Evolutionary conservation across 2,797 vertebrate genomes (phyloP).

Genomic region (Pogoniulus pusillus): DNA sequence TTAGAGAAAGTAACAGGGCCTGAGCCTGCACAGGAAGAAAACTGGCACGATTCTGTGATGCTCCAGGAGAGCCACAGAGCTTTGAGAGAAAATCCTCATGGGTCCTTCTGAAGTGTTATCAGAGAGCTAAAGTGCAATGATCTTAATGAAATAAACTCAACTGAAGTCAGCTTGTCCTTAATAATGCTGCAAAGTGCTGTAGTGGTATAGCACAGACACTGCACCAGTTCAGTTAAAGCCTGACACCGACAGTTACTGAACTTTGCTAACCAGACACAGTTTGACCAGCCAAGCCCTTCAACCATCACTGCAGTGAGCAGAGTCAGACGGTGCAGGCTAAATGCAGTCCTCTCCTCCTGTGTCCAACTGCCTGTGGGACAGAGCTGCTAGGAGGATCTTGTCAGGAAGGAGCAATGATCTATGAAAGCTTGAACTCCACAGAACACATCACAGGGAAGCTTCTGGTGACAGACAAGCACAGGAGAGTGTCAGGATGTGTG

Average conservation of each 20-base stretch:
- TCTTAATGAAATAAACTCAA: not conserved
- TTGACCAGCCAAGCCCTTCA: not conserved
- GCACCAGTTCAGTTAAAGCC: not conserved
- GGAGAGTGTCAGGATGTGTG: rapidly evolving
- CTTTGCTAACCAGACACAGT: not conserved
- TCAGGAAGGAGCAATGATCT: not conserved
- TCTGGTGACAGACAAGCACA: not conserved
- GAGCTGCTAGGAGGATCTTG: not conserved
- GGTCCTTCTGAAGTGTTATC: not conserved
- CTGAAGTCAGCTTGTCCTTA: not conserved
- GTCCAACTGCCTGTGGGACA: not conserved
- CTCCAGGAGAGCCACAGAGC: not conserved
- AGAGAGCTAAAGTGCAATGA: not conserved
- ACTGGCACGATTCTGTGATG: not conserved
- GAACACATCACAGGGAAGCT: not conserved
- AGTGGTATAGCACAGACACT: not conserved
- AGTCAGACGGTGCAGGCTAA: not conserved
- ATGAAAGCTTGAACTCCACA: rapidly evolving
- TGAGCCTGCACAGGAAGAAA: not conserved
- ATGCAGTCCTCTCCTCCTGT: not conserved
- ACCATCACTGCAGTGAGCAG: not conserved
- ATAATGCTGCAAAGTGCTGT: not conserved
- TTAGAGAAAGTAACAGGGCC: not conserved
- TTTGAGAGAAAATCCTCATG: not conserved
- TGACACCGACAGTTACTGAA: rapidly evolving